Conservation (phyloP, 2,888 invertebrate genomes). For the Stratiomys singularior region DNA sequence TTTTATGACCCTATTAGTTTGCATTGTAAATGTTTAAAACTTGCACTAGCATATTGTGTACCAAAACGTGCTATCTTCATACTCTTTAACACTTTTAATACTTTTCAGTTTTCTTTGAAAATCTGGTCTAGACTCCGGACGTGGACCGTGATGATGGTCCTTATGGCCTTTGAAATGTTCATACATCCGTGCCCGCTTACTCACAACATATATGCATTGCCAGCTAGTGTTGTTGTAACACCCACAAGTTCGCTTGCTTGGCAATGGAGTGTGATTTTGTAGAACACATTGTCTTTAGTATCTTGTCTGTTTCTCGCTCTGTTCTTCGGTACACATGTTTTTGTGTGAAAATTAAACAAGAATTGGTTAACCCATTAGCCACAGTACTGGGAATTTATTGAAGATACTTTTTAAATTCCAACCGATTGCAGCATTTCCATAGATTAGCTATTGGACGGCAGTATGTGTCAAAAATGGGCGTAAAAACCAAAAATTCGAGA, state of each 20-base stretch:
- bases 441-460: background rate
- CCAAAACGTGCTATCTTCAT: conserved; percentile 11
- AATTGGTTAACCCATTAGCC: conserved; percentile 39
- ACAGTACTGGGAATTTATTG: conserved; percentile 15
- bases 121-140: background rate
- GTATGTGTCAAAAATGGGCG: background rate
- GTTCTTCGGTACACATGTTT: conserved; percentile 36
- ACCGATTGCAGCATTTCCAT: conserved; percentile 3
- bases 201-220: no score
- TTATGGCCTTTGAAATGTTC: background rate
- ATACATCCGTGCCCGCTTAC: no score
- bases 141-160: background rate
- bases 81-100: background rate
- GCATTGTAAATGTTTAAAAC: conserved; percentile 18
- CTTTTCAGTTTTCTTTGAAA: background rate
- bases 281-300: conserved; percentile 34
- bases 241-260: conserved; percentile 21
- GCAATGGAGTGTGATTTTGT: conserved; percentile 45
- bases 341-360: conserved; percentile 47
- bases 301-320: conserved; percentile 5
- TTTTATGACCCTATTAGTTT: conserved; percentile 48
- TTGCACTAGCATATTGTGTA: conserved; percentile 11
- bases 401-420: conserved; percentile 15
- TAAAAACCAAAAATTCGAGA: no score
- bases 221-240: background rate